A percentile compares a stretch with the other conserved stretches of the same genome.
These are phyloP conservation scores for Acrocephalus arundinaceus DNA, from an alignment of 2,113 vertebrate genomes.

Conservation along the genomic window DNA sequence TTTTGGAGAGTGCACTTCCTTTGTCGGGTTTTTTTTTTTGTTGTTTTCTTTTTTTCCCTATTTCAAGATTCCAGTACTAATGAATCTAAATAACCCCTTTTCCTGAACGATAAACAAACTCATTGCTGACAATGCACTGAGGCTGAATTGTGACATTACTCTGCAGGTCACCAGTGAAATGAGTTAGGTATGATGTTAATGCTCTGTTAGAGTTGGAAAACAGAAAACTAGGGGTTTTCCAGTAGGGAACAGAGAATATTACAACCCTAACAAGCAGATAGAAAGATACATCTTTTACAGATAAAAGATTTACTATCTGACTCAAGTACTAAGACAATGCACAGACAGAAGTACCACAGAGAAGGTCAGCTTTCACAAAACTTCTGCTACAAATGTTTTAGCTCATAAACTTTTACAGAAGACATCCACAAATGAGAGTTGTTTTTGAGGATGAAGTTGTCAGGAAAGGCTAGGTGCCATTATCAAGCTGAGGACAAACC, in stretches of 20 bases:
- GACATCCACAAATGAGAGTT: background rate
- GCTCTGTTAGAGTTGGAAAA: background rate
- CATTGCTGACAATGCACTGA: slow-evolving; percentile 39
- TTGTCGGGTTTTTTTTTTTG: background rate
- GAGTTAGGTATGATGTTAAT: background rate
- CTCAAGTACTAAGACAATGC: background rate
- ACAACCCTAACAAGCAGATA: background rate
- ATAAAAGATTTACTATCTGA: background rate
- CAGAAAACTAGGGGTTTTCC: background rate
- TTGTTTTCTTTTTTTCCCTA: background rate
- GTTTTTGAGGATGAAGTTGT: background rate
- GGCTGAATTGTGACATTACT: background rate
- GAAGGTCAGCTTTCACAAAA: background rate
- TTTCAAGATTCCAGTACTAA: slow-evolving; percentile 34
- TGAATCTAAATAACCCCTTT: slow-evolving; percentile 43
- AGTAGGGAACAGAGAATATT: background rate
- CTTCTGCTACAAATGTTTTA: background rate
- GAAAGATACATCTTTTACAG: background rate
- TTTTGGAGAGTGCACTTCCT: slow-evolving; percentile 39
- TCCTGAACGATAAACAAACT: slow-evolving; percentile 19
- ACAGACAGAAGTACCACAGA: background rate
- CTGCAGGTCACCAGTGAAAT: background rate
- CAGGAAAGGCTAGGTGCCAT: background rate
- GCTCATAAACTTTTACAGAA: background rate
- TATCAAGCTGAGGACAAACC: background rate